A percentile compares a stretch with the other conserved stretches of the same genome.
Evolutionary conservation across 2,797 vertebrate species (phyloP).

Genomic region (Emys orbicularis): DNA sequence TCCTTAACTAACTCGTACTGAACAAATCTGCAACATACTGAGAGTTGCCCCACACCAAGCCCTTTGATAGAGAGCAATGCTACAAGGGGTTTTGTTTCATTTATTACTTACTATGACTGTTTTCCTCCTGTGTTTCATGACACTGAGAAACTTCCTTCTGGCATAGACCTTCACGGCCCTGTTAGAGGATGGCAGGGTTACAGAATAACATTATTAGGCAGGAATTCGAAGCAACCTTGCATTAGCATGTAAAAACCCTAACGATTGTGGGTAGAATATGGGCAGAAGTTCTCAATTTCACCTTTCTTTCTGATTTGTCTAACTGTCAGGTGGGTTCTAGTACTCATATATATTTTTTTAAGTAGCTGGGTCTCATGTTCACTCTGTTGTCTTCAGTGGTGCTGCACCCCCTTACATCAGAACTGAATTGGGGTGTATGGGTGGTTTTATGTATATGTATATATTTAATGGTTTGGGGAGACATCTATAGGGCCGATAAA

Average conservation of each 20-base stretch:
- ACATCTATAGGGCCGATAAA: constrained; percentile 37
- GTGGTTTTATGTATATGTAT: constrained; percentile 37
- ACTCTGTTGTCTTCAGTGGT: background rate
- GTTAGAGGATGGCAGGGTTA: constrained; percentile 34
- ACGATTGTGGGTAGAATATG: constrained; percentile 29
- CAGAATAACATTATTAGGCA: constrained; percentile 11
- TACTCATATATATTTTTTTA: background rate
- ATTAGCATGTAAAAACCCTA: constrained; percentile 19
- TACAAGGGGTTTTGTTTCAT: constrained; percentile 40
- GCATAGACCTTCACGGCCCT: constrained; percentile 2
- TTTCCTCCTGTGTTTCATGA: constrained; percentile 56
- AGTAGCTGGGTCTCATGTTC: constrained; percentile 14
- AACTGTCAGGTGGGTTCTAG: constrained; percentile 8
- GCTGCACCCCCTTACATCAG: background rate
- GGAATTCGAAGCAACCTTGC: constrained; percentile 68
- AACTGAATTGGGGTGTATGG: constrained; percentile 33
- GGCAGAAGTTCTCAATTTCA: constrained; percentile 41
- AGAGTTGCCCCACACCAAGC: constrained; percentile 40
- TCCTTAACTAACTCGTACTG: background rate
- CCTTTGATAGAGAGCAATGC: constrained; percentile 3
- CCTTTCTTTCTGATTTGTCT: constrained; percentile 1
- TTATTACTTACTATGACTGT: constrained; percentile 52
- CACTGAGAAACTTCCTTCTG: constrained; percentile 22
- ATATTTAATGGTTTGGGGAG: constrained; percentile 47
- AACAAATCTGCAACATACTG: constrained; percentile 4